Conservation (phyloP, 2,113 vertebrate species). For the Alligator sinensis region DNA sequence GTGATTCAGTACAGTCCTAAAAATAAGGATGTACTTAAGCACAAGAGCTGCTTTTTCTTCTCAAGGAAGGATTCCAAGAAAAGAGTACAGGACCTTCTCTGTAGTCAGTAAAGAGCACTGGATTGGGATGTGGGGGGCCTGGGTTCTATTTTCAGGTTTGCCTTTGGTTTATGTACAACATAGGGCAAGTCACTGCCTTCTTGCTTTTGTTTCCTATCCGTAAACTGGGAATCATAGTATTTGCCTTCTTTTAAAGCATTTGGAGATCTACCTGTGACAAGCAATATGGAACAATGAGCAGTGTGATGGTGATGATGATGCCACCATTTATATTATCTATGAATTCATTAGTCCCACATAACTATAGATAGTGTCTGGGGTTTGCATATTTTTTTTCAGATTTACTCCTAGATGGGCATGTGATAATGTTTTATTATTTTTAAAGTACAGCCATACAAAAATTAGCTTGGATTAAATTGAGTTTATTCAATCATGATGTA, state of each 20-base stretch:
- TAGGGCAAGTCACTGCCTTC: not conserved
- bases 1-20: not conserved
- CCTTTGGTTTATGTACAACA: not conserved
- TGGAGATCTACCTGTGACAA: not conserved
- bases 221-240: not conserved
- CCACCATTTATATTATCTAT: not conserved
- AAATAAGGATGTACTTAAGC: not conserved
- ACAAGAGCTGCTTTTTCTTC: not conserved
- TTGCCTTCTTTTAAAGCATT: not conserved
- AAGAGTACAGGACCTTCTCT: not conserved
- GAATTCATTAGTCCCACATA: not conserved
- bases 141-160: not conserved
- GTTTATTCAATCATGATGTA: not conserved
- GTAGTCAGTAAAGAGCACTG: not conserved
- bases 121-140: not conserved
- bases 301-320: not conserved
- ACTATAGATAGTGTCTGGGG: not conserved
- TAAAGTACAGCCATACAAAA: not conserved
- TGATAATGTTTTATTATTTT: not conserved
- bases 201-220: not conserved
- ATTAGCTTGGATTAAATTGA: not conserved
- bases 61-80: not conserved
- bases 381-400: not conserved
- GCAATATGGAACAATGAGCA: not conserved
- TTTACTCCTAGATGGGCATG: not conserved